These are phyloP conservation scores for Pyrrhia umbra DNA, from an alignment of 2,888 invertebrate species.

Conservation along the genomic window DNA sequence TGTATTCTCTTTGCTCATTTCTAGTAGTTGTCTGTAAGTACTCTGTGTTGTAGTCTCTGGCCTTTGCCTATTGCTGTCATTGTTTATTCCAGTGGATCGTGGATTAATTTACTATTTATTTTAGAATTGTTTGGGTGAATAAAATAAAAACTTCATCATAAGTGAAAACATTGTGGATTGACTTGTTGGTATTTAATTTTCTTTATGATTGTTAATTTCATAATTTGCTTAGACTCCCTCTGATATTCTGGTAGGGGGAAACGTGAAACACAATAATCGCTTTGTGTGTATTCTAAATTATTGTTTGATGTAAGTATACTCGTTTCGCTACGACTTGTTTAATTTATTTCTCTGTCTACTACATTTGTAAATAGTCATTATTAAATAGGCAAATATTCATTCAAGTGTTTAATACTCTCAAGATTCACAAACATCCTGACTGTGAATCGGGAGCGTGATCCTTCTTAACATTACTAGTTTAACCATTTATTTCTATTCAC, in stretches of 20 bases:
- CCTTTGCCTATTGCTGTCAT: conserved; percentile 25
- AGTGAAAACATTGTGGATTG: background rate
- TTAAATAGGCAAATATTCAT: too few relatives aligned
- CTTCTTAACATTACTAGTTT: too few relatives aligned
- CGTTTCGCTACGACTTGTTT: too few relatives aligned
- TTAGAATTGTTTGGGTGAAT: background rate
- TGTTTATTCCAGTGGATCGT: conserved; percentile 39
- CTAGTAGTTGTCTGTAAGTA: too few relatives aligned
- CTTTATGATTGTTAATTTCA: conserved; percentile 1
- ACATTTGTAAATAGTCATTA: background rate
- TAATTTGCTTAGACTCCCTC: conserved; percentile 1
- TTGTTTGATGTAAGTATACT: conserved; percentile 36
- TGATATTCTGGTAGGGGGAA: conserved; percentile 28
- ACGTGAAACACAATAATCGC: conserved; percentile 20
- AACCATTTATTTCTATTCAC: too few relatives aligned
- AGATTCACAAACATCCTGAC: too few relatives aligned
- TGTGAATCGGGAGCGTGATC: too few relatives aligned
- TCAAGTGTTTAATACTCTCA: too few relatives aligned
- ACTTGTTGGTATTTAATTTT: conserved; percentile 4
- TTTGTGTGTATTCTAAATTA: conserved; percentile 20
- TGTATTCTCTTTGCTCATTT: background rate
- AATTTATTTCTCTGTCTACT: too few relatives aligned
- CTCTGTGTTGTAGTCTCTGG: too few relatives aligned
- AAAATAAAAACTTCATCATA: conserved; percentile 4
- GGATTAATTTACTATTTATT: conserved; percentile 19